phyloP scores from a whole-genome alignment of 2,113 vertebrate genomes.

The Amazona guildingii region DNA sequence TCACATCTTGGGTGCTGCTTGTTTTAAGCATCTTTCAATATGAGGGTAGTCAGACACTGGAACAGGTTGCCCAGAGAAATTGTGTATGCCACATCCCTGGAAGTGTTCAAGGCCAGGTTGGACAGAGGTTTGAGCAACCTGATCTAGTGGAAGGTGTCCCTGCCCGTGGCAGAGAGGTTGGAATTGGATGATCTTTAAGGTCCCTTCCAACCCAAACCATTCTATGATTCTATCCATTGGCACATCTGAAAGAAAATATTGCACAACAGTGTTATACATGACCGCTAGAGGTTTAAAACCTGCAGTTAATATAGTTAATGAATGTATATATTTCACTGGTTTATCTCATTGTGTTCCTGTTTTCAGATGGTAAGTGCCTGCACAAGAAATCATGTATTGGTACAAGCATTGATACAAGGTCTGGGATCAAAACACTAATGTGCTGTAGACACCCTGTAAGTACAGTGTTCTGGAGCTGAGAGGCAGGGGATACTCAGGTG shows the following conservation, averaged over 20 bases:
- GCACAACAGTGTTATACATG: background rate
- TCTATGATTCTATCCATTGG: background rate
- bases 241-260: background rate
- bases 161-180: fast-evolving
- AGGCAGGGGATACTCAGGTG: background rate
- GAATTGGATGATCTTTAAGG: background rate
- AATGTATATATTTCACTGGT: background rate
- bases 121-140: background rate
- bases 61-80: background rate
- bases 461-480: background rate
- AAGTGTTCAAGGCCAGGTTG: background rate
- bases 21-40: background rate
- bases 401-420: background rate
- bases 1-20: background rate
- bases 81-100: background rate
- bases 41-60: background rate
- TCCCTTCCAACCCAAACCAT: background rate
- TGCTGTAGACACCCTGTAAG: background rate
- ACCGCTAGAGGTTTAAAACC: background rate
- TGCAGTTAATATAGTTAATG: background rate
- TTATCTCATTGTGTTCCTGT: background rate
- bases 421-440: background rate
- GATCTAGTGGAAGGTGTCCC: background rate
- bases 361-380: background rate
- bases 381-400: background rate